Evolutionary conservation across 1,140 invertebrate species (phyloP), one percentile per base, ranked within the genome.

Genomic region (Thaumatotibia leucotreta): DNA sequence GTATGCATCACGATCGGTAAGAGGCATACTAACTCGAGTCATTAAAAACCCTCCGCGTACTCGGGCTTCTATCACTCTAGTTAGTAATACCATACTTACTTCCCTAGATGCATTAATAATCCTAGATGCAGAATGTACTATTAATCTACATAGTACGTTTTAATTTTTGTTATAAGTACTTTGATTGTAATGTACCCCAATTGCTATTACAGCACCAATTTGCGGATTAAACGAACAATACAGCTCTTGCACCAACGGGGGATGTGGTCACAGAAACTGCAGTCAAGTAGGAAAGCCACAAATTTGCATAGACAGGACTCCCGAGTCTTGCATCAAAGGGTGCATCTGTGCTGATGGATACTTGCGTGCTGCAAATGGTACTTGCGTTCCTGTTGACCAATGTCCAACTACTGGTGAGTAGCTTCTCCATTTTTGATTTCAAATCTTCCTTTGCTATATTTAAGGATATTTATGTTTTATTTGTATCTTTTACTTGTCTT

Each of bases 261-360:
- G 35, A 17, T 45, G 35, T 45, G 35, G 35, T 6, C 35, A 45
- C 35, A 45, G 14, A 8, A 45, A 45, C 14, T 45, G 35, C 14
- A 45, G 35, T 17, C 35, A 45, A 11, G 17, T 45, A 3, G 35
- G 14, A 17, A 14, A 17, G 2, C 35, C 35, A 6, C 4, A 6
- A 45, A 0, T 45, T 0, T 45, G 35, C 11, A 20, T 45, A 45
- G 35, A 45, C 35, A 4, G 0, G 35, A 45, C 8, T 14, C 14
- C 14, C 0, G 8, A 8, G 4, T 4, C 35, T 14, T 76, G 74
- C 10, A 70, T 27, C 22, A 49, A 66, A n/a, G 74, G 69, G 29
- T 76, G 74, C 27, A 8, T 76, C 1, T 76, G 75, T n/a, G 54
- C 61, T 31, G 58, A 68, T 0, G 65, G 64, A 1, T 76, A 68